Conservation (phyloP, 2,888 invertebrate species). For the Acleris sparsana region DNA sequence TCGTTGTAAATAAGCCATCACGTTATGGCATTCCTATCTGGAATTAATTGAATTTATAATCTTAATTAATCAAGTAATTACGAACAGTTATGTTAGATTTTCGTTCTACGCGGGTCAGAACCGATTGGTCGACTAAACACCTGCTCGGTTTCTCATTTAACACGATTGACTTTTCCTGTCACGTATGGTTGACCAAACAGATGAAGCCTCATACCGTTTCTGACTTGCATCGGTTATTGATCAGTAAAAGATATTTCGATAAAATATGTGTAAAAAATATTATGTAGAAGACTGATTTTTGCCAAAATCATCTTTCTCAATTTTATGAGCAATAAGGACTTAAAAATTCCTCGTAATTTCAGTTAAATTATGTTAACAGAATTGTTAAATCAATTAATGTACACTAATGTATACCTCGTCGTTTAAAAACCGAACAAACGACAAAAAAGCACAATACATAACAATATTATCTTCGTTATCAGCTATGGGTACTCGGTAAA, state of each 20-base stretch:
- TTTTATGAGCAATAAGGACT: too few species aligned
- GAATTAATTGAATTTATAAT: slow-evolving; percentile 43
- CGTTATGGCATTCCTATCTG: slow-evolving; percentile 73
- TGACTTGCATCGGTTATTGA: not conserved
- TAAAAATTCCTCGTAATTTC: too few species aligned
- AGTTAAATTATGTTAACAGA: too few species aligned
- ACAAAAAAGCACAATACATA: slow-evolving; percentile 48
- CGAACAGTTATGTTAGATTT: not conserved
- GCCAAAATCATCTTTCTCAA: too few species aligned
- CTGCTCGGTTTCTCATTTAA: slow-evolving; percentile 48
- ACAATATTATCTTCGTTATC: slow-evolving; percentile 79
- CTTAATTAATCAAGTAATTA: slow-evolving; percentile 20
- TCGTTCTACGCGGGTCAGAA: not conserved
- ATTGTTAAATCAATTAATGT: too few species aligned
- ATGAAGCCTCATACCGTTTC: not conserved
- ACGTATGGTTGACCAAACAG: slow-evolving; percentile 44
- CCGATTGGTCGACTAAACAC: slow-evolving; percentile 46
- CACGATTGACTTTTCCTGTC: slow-evolving; percentile 48
- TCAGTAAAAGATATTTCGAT: not conserved
- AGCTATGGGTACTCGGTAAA: slow-evolving; percentile 59
- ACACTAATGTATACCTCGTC: slow-evolving; percentile 5
- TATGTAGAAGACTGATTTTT: too few species aligned
- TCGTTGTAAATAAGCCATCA: slow-evolving; percentile 58
- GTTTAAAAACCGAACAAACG: slow-evolving; percentile 47
- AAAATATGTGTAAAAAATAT: not conserved